Conservation (phyloP, 2,797 vertebrate genomes). For the Gymnothorax javanicus region DNA sequence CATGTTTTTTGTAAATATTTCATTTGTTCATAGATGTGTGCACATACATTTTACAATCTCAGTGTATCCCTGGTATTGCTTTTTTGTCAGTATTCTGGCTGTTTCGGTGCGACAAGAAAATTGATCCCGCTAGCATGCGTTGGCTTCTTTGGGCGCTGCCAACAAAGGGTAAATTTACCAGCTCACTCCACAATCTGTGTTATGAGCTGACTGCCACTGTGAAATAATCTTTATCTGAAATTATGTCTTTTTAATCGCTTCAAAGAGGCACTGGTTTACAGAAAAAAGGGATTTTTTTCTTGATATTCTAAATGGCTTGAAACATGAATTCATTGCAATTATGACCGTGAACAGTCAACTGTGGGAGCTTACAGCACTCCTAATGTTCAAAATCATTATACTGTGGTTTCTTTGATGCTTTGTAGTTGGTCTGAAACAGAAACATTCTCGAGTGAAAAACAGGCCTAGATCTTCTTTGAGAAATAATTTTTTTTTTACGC, state of each 20-base stretch:
- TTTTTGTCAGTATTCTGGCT: background rate
- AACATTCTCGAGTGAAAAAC: background rate
- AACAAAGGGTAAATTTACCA: background rate
- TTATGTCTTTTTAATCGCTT: background rate
- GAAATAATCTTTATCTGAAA: slow-evolving; percentile 9
- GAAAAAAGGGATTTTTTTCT: background rate
- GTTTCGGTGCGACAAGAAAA: background rate
- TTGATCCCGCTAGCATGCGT: background rate
- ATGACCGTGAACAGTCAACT: background rate
- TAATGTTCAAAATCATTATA: background rate
- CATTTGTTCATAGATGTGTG: background rate
- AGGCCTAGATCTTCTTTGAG: background rate
- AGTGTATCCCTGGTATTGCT: background rate
- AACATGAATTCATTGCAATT: background rate
- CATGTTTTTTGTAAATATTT: background rate
- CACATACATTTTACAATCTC: background rate
- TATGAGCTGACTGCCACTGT: background rate
- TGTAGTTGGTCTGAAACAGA: background rate
- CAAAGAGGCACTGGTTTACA: background rate
- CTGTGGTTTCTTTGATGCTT: background rate
- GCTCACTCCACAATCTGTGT: background rate
- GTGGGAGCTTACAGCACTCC: background rate
- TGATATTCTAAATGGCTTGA: background rate
- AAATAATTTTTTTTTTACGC: background rate
- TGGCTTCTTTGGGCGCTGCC: background rate